Evolutionary conservation across 2,113 vertebrate genomes (phyloP).

Genomic region (Ptilonorhynchus violaceus): DNA sequence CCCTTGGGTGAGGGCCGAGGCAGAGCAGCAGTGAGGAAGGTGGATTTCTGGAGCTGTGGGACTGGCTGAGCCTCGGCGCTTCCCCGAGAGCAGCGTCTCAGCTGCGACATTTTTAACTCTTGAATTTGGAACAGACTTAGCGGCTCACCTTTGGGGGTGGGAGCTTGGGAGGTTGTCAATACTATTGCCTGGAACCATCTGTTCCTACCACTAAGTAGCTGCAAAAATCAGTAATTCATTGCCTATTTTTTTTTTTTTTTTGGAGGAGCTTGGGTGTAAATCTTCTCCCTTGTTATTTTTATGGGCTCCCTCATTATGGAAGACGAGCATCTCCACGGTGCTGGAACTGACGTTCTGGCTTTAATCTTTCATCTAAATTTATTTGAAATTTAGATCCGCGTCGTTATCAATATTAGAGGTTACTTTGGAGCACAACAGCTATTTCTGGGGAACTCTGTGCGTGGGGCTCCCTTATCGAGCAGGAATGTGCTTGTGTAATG

Average conservation of each 20-base stretch:
- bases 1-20: not conserved
- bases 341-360: not conserved
- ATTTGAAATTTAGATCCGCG: not conserved
- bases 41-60: not conserved
- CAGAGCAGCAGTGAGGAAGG: not conserved
- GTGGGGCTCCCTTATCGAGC: not conserved
- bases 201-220: constrained; percentile 30
- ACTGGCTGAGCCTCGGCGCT: not conserved
- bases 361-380: not conserved
- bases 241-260: not conserved
- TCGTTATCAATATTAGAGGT: not conserved
- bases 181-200: constrained; percentile 51
- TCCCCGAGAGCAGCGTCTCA: accelerated
- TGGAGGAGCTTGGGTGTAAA: not conserved
- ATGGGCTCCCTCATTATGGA: not conserved
- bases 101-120: not conserved
- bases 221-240: constrained; percentile 24
- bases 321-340: not conserved
- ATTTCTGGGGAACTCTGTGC: not conserved
- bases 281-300: constrained; percentile 3
- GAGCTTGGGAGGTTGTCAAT: constrained; percentile 40
- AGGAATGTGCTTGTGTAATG: not conserved
- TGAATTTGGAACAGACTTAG: constrained; percentile 18
- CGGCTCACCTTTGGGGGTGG: constrained; percentile 59
- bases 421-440: not conserved